Base-by-base conservation (phyloP, 2,888 invertebrate genomes). In the Calameuta idolon region DNA sequence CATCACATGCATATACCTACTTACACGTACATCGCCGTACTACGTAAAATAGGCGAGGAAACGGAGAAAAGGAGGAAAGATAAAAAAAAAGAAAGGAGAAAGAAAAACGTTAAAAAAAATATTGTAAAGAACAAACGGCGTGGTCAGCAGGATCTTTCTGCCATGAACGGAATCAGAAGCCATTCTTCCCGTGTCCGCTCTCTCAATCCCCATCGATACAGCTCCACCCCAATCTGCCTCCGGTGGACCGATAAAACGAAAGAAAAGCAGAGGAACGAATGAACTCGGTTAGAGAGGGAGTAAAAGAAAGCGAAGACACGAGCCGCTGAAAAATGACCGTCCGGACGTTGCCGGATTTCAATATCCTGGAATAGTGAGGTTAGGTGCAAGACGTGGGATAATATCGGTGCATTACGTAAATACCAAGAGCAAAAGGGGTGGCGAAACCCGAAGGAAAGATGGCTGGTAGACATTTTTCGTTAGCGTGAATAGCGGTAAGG, bases 131-230 rank as follows among this genome's bases (percentile, higher is more conserved):
- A 55, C 40, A 55, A 87, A 85, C 83, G 82, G 83, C 86, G 73
- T 81, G 85, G 85, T 86, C 88, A 85, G 85, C 87, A 86, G 82
- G 84, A 85, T 80, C 83, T 81, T 87, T 85, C 83, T 81, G 81
- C 37, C 83, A 76, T 81, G 82, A 86, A 85, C 83, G 82, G 85
- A 87, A 88, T 87, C 85, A 86, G 86, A 84, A 82, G 75, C 86
- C 80, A 87, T 88, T 88, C 86, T 88, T 86, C 84, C 80, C 34
- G 76, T 76, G 80, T 77, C 81, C 81, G 80, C 84, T 83, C 84
- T 83, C 83, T 82, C 71, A 34, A 71, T 31, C 33, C 71, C 71
- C 71, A 23, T 55, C 40, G 40, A 55, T 55, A 55, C 40, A 55
- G 40, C 40, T 55, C 40, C 40, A 55, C 40, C 40, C 23, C 40